These are phyloP conservation scores for Polia nebulosa DNA, from an alignment of 2,888 invertebrate species.

Conservation along the genomic window DNA sequence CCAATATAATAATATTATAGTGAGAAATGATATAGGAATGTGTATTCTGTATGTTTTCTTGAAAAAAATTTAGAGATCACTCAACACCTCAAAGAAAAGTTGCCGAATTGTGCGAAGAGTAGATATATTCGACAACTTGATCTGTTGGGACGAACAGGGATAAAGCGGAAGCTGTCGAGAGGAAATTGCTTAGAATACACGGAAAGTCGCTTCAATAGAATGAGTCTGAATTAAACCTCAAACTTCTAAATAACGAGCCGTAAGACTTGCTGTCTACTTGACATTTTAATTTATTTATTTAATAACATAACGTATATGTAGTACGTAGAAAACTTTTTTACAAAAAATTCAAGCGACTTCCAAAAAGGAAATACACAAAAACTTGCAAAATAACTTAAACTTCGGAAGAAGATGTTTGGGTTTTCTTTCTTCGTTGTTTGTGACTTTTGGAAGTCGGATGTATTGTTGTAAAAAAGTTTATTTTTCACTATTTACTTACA, in stretches of 20 bases:
- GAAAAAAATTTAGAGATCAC: neutral
- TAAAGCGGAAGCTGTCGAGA: neutral
- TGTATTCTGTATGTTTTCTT: neutral
- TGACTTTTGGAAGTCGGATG: no score
- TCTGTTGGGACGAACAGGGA: neutral
- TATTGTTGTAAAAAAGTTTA: no score
- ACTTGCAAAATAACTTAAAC: no score
- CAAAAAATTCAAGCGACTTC: no score
- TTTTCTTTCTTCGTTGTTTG: no score
- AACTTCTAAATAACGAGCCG: neutral
- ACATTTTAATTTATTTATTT: no score
- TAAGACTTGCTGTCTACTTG: neutral
- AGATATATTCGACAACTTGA: neutral
- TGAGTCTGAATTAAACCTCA: neutral
- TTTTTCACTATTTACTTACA: no score
- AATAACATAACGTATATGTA: no score
- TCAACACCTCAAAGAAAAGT: neutral
- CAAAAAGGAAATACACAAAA: no score
- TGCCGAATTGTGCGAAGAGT: neutral
- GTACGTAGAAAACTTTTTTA: no score
- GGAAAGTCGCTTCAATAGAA: constrained; percentile 10
- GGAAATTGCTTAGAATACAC: neutral
- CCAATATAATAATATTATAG: no score
- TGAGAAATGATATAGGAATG: neutral
- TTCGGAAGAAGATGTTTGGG: no score